Base-by-base conservation (phyloP, 2,797 vertebrate genomes). In the Ctenopoma kingsleyae region DNA sequence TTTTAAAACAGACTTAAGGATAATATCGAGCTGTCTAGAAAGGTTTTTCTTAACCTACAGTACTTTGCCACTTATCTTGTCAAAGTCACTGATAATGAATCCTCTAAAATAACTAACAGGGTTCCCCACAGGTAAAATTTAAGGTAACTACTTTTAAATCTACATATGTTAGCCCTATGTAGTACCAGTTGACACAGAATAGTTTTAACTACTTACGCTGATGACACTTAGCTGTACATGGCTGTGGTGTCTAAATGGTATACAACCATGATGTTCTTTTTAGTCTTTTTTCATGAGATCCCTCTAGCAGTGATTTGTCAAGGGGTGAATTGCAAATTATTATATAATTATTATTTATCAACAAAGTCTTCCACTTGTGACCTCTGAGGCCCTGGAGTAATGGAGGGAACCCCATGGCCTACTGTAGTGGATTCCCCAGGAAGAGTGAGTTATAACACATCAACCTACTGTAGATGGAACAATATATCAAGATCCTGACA, bases 261-360 rank as follows among this genome's bases (percentile, higher is more conserved):
- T 0, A 4, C 19, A 49, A 22, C 13, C 50, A 23, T 27, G 20
- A 7, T 74, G 13, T 10, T 40, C 27, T 10, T 8, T 57, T 6
- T 43, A 11, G 19, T 13, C 5, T 64, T 69, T 46, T 15, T 50
- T 12, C 40, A 44, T 2, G 32, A 22, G 12, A 60, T 48, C 75
- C 4, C 15, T 9, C 1, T 35, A 35, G 10, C 32, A 9, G 10
- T 47, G 20, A 6, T 35, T 36, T 36, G 3, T 36, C 35, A 10
- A 36, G 27, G 68, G 17, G 55, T 48, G 6, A 17, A 71, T 63
- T 41, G 46, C 15, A 69, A 63, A 75, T 54, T n/a, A 47, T 10
- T 27, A 58, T 2, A 30, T 30, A 8, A 8, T 30, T 30, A n/a
- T n/a, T n/a, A n/a, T 2, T 35, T n/a, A 6, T 41, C 40, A 55